Evolutionary conservation across 2,797 vertebrate genomes (phyloP), one percentile per base, ranked within the genome.

Genomic region (Chromis chromis): DNA sequence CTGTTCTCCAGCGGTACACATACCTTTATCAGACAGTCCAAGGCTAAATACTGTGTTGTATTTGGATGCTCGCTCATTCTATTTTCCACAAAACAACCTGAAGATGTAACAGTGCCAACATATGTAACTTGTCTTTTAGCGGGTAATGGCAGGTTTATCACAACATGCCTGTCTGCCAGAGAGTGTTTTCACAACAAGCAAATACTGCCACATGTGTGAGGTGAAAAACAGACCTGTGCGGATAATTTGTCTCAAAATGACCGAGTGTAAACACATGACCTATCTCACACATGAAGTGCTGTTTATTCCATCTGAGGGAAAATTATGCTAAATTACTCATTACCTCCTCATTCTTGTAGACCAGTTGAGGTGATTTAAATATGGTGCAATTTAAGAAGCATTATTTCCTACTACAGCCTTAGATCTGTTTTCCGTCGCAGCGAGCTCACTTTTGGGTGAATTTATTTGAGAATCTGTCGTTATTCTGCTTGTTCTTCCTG

Each of bases 171-270:
- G 78, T 82, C 71, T 74, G 69, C 81, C 73, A 49, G 54, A 48
- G 57, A 31, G 49, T 85, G 90, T 89, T 91, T 91, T 77, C 85
- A 90, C 69, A 92, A 89, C 78, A 88, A 74, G 42, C 66, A 61
- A 60, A 74, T 70, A 72, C 71, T 80, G 65, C 80, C 79, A 83
- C 78, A 79, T 86, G 80, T 83, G 73, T 70, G 74, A 64, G 78
- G 76, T 27, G 52, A 61, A 70, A 67, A 46, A 65, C 63, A 17
- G 63, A 17, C 56, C 55, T 17, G 27, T 36, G 39, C 82, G 76
- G 70, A 77, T 86, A 63, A 86, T 77, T 61, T 83, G 59, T 74
- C 56, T 77, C 76, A 64, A 75, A 73, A 82, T 66, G 80, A 70
- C 65, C 58, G 44, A 78, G 68, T 79, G 64, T 62, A 86, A 87